Percentiles rank a stretch among this genome's conserved stretches.
These are phyloP conservation scores for Zosterops japonicus DNA, from an alignment of 2,113 vertebrate species.

Conservation along the genomic window DNA sequence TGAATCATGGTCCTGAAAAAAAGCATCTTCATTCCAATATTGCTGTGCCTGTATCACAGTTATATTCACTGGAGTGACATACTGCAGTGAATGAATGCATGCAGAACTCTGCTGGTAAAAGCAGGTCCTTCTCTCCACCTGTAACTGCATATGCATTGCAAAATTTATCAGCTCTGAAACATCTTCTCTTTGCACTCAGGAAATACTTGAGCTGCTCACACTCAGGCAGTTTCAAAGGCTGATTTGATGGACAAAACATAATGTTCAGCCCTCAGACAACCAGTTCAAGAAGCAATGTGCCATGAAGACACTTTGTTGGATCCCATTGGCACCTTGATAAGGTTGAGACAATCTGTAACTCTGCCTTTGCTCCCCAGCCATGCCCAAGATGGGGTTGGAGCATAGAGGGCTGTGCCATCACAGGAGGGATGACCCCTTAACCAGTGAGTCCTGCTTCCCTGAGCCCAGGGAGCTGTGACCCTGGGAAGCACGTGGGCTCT, in stretches of 20 bases:
- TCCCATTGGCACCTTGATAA: background rate
- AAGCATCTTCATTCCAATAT: background rate
- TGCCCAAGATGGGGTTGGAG: accelerated
- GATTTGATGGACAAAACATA: background rate
- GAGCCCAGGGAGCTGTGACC: background rate
- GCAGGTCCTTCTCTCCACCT: background rate
- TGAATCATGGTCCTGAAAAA: background rate
- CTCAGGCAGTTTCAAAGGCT: background rate
- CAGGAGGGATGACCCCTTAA: background rate
- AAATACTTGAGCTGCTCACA: background rate
- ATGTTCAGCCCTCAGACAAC: background rate
- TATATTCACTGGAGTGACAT: background rate
- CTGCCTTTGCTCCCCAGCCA: background rate
- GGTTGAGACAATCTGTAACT: background rate
- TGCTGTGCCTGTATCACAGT: background rate
- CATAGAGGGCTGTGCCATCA: accelerated
- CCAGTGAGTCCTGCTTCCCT: background rate
- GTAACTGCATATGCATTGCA: background rate
- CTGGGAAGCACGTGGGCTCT: background rate
- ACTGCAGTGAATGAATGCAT: too few relatives aligned
- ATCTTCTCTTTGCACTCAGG: background rate
- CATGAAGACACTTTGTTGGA: background rate
- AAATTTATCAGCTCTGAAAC: background rate
- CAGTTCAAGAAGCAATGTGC: background rate
- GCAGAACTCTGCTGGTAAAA: background rate